These are phyloP conservation scores for Leptothorax acervorum DNA, from an alignment of 2,888 invertebrate genomes.

Conservation along the genomic window DNA sequence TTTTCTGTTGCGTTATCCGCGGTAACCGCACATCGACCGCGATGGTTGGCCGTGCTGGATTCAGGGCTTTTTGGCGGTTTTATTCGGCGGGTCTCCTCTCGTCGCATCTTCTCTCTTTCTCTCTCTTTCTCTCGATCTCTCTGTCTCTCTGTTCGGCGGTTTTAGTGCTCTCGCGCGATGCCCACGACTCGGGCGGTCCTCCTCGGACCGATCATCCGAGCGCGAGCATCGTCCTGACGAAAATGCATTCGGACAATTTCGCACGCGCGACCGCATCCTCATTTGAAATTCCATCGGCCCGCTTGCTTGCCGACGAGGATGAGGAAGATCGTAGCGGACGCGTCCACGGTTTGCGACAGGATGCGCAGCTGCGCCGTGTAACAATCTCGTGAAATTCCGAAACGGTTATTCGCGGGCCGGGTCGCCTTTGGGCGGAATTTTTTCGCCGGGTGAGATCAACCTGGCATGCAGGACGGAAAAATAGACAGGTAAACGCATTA, in stretches of 20 bases:
- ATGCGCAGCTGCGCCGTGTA: slow-evolving; percentile 46
- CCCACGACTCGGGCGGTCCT: slow-evolving; percentile 4
- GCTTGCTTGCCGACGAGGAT: not conserved
- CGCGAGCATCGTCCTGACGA: slow-evolving; percentile 25
- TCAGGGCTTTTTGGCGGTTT: slow-evolving; percentile 67
- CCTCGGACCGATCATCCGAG: slow-evolving; percentile 9
- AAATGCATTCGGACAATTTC: slow-evolving; percentile 42
- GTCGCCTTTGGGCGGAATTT: not conserved
- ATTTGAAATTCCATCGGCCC: slow-evolving; percentile 52
- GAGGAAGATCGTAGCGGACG: slow-evolving; percentile 11
- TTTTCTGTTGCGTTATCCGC: slow-evolving; percentile 61
- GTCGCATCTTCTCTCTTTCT: slow-evolving; percentile 8
- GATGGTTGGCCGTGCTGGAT: slow-evolving; percentile 67
- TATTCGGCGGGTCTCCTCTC: slow-evolving; percentile 58
- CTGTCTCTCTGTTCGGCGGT: not conserved
- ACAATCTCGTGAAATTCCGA: slow-evolving; percentile 47
- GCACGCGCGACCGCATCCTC: slow-evolving; percentile 40
- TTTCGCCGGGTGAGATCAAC: not conserved
- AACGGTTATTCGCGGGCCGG: slow-evolving; percentile 9
- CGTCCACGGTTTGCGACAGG: not conserved
- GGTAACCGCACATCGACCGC: slow-evolving; percentile 76
- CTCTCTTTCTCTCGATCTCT: slow-evolving; percentile 18
- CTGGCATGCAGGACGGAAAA: not conserved
- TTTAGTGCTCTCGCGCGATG: slow-evolving; percentile 19
- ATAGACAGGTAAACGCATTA: not conserved